Conservation (phyloP, 2,888 invertebrate species). For the Lagria hirta region DNA sequence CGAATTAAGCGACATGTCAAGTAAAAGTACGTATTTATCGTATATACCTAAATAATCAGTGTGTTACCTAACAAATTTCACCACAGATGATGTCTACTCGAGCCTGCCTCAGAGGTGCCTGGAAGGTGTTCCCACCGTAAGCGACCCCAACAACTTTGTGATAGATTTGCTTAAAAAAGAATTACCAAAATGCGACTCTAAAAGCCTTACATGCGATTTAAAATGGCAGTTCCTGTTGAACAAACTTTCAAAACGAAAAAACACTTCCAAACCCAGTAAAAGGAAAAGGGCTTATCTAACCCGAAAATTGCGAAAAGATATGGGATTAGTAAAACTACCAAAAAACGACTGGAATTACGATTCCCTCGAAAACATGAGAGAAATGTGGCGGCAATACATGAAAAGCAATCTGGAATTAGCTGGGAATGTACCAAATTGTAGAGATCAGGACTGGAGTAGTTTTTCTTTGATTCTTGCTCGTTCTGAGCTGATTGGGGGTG, state of each 20-base stretch:
- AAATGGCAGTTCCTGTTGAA: conserved; percentile 16
- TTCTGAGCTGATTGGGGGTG: conserved; percentile 77
- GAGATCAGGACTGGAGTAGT: conserved; percentile 57
- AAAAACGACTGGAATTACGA: conserved; percentile 63
- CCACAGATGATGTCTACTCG: conserved; percentile 8
- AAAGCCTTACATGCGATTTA: background rate
- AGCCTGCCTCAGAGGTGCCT: conserved; percentile 6
- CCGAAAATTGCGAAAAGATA: conserved; percentile 60
- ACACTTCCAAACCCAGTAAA: conserved; percentile 1
- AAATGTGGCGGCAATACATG: conserved; percentile 74
- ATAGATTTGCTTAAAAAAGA: conserved; percentile 9
- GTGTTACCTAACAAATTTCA: too few species aligned
- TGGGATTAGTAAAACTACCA: conserved; percentile 66
- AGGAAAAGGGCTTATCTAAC: conserved; percentile 52
- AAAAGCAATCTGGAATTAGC: conserved; percentile 61
- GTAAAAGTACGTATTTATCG: too few species aligned
- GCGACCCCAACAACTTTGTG: conserved; percentile 4
- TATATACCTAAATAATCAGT: too few species aligned
- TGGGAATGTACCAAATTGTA: conserved; percentile 41
- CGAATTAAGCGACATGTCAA: too few species aligned
- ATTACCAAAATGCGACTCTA: conserved; percentile 6
- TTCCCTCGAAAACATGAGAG: conserved; percentile 65
- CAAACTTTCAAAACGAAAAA: background rate
- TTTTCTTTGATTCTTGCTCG: conserved; percentile 59
- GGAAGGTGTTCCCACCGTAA: conserved; percentile 7